Conservation (phyloP, 2,113 vertebrate species). For the Protobothrops mucrosquamatus region DNA sequence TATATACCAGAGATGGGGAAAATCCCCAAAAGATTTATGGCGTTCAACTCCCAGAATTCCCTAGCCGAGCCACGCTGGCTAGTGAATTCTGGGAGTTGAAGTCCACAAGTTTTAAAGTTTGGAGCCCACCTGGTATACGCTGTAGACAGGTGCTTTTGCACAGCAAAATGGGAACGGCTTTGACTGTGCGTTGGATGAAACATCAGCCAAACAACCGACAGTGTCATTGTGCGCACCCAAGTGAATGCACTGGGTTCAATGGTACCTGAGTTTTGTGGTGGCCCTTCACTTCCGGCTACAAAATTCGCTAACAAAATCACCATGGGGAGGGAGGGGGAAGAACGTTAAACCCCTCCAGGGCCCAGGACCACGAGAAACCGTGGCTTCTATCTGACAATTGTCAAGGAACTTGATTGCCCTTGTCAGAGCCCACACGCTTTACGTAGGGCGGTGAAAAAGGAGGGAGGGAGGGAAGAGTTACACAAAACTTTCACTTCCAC, state of each 20-base stretch:
- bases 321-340: not conserved
- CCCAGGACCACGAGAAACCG: slow-evolving; percentile 44
- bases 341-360: not conserved
- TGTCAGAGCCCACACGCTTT: slow-evolving; percentile 47
- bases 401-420: slow-evolving; percentile 47
- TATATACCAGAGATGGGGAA: not conserved
- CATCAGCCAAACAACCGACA: slow-evolving; percentile 24
- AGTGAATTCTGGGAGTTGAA: not conserved
- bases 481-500: slow-evolving; percentile 59
- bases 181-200: slow-evolving; percentile 40
- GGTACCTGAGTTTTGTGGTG: slow-evolving; percentile 21
- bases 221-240: not conserved
- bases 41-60: not conserved
- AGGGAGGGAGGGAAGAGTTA: slow-evolving; percentile 42
- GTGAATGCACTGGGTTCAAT: slow-evolving; percentile 36
- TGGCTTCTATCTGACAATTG: slow-evolving; percentile 33
- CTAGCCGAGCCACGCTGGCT: not conserved
- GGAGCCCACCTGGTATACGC: slow-evolving; percentile 20
- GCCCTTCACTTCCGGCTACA: not conserved
- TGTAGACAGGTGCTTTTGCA: slow-evolving; percentile 35
- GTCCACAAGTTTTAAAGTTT: not conserved
- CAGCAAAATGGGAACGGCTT: slow-evolving; percentile 50
- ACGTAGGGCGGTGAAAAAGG: slow-evolving; percentile 47
- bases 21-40: not conserved
- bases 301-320: slow-evolving; percentile 15